These are phyloP conservation scores for Phaonia tiefii DNA, from an alignment of 2,888 invertebrate genomes.

Conservation along the genomic window DNA sequence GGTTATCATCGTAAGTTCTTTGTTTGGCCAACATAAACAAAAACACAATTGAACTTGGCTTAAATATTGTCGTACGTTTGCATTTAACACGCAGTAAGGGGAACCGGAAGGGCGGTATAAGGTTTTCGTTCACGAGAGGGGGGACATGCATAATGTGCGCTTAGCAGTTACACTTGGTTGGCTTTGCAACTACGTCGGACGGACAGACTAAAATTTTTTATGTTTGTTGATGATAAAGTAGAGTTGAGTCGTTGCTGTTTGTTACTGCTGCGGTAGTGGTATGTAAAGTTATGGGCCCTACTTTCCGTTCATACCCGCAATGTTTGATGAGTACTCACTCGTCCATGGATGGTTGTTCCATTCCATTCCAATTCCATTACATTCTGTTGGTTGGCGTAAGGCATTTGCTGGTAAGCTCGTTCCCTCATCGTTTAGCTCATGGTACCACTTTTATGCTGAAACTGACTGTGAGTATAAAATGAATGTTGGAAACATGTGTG, in stretches of 20 bases:
- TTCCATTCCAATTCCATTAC: slow-evolving; percentile 32
- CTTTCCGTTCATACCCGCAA: neutral
- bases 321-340: neutral
- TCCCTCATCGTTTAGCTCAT: too few relatives aligned
- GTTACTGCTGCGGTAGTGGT: neutral
- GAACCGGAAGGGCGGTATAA: neutral
- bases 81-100: too few relatives aligned
- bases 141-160: slow-evolving; percentile 3
- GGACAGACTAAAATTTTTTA: neutral
- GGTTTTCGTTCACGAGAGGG: too few relatives aligned
- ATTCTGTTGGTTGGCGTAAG: neutral
- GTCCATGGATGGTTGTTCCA: slow-evolving; percentile 28
- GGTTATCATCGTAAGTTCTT: neutral
- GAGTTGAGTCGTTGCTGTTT: neutral
- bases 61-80: slow-evolving; percentile 40
- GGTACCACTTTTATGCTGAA: too few relatives aligned
- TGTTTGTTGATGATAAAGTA: neutral
- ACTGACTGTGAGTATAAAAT: too few relatives aligned
- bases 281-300: slow-evolving; percentile 5
- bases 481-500: slow-evolving; percentile 24
- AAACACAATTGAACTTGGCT: slow-evolving; percentile 59
- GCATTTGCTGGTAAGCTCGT: too few relatives aligned
- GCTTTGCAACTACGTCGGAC: slow-evolving; percentile 6
- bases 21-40: slow-evolving; percentile 39
- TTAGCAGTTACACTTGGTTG: slow-evolving; percentile 52